A percentile compares a stretch with the other conserved stretches of the same genome.
Conservation (phyloP, 2,797 vertebrate species). For the Notoglanidium macrostoma region DNA sequence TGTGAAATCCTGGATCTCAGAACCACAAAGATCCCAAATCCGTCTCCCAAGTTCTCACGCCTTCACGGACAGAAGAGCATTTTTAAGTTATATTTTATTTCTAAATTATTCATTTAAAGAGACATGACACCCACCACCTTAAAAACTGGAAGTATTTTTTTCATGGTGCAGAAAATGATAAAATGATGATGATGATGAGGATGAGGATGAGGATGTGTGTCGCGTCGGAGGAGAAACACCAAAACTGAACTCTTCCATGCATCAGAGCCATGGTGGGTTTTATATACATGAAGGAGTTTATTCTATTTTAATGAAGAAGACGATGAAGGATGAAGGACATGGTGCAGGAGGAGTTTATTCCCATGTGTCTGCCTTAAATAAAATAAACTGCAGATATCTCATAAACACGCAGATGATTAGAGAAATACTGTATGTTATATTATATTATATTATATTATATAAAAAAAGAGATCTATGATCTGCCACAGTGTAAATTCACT, state of each 20-base stretch:
- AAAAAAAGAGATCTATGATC: slow-evolving; percentile 69
- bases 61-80: slow-evolving; percentile 62
- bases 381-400: slow-evolving; percentile 79
- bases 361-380: slow-evolving; percentile 86
- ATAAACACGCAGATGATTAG: slow-evolving; percentile 66
- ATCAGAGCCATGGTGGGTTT: slow-evolving; percentile 73
- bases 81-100: slow-evolving; percentile 85
- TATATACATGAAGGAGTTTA: slow-evolving; percentile 72
- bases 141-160: slow-evolving; percentile 78
- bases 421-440: slow-evolving; percentile 73
- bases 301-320: slow-evolving; percentile 68
- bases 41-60: slow-evolving; percentile 62
- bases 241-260: slow-evolving; percentile 59
- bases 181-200: background rate
- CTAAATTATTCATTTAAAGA: slow-evolving; percentile 98
- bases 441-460: background rate
- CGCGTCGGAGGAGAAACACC: slow-evolving; percentile 42
- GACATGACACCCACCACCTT: slow-evolving; percentile 86
- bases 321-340: slow-evolving; percentile 64
- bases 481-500: slow-evolving; percentile 87
- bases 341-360: slow-evolving; percentile 66
- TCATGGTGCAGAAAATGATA: background rate
- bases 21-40: background rate
- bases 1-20: background rate
- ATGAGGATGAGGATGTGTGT: background rate